Conservation (phyloP, 2,888 invertebrate species). For the Pyrgus malvae region DNA sequence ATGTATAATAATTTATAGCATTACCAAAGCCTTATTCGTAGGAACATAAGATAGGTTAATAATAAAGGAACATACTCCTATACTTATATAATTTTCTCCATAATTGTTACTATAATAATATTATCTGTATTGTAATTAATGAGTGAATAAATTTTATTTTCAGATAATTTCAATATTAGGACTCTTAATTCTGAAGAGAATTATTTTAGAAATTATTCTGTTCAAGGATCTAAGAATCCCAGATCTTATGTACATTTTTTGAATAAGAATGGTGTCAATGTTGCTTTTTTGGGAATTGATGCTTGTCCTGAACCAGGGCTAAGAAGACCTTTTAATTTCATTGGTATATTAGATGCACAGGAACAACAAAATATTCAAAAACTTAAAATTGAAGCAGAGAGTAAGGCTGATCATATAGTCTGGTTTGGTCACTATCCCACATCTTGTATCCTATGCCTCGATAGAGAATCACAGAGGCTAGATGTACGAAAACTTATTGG, state of each 20-base stretch:
- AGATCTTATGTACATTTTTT: slow-evolving; percentile 87
- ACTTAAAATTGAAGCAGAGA: slow-evolving; percentile 80
- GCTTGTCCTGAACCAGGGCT: slow-evolving; percentile 94
- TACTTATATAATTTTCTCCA: too few species aligned
- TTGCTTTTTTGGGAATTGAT: slow-evolving; percentile 93
- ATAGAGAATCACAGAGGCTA: slow-evolving; percentile 69
- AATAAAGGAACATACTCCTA: too few species aligned
- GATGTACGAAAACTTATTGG: slow-evolving; percentile 82
- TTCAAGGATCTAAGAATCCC: slow-evolving; percentile 86
- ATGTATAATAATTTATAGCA: too few species aligned
- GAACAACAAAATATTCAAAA: slow-evolving; percentile 82
- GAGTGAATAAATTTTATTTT: too few species aligned
- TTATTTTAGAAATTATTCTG: slow-evolving; percentile 89
- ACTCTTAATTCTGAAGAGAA: slow-evolving; percentile 86
- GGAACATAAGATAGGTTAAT: too few species aligned
- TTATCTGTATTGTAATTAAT: too few species aligned
- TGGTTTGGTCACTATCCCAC: slow-evolving; percentile 96
- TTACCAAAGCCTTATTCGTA: too few species aligned
- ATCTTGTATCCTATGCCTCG: slow-evolving; percentile 88
- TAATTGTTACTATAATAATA: too few species aligned
- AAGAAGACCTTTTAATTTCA: slow-evolving; percentile 94
- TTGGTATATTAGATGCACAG: slow-evolving; percentile 85
- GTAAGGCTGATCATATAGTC: slow-evolving; percentile 65
- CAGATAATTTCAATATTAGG: slow-evolving; percentile 94
- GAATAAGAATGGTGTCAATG: slow-evolving; percentile 81